Evolutionary conservation across 2,797 vertebrate genomes (phyloP).

Genomic region (Pangasius djambal): DNA sequence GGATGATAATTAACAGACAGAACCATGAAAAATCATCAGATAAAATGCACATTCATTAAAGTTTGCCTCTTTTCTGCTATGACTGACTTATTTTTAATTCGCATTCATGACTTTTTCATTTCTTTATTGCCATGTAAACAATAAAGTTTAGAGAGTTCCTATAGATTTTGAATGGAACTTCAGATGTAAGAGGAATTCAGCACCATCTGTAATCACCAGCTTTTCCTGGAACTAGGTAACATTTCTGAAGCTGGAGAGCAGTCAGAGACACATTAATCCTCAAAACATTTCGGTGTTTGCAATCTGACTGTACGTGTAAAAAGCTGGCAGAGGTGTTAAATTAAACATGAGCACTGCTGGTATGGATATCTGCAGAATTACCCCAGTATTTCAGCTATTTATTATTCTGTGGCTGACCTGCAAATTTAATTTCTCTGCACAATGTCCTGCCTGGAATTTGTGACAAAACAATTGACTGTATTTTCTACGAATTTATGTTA

Average conservation of each 20-base stretch:
- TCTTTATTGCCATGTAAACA: not conserved
- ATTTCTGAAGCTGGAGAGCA: slow-evolving; percentile 45
- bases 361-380: slow-evolving; percentile 49
- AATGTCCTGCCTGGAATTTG: slow-evolving; percentile 28
- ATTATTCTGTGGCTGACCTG: slow-evolving; percentile 44
- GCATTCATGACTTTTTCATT: not conserved
- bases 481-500: not conserved
- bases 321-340: slow-evolving; percentile 50
- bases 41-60: not conserved
- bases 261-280: slow-evolving; percentile 53
- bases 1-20: not conserved
- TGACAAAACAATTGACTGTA: slow-evolving; percentile 23
- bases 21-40: not conserved
- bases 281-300: slow-evolving; percentile 40
- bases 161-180: slow-evolving; percentile 40
- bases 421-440: slow-evolving; percentile 34
- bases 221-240: slow-evolving; percentile 47
- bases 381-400: slow-evolving; percentile 38
- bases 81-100: not conserved
- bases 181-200: slow-evolving; percentile 51
- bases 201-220: slow-evolving; percentile 49
- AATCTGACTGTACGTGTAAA: slow-evolving; percentile 46
- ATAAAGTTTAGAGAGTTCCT: slow-evolving; percentile 35
- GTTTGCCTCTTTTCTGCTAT: not conserved
- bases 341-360: slow-evolving; percentile 54